These are phyloP conservation scores for Drosophila mulleri DNA, from an alignment of 2,888 invertebrate species.

Conservation along the genomic window DNA sequence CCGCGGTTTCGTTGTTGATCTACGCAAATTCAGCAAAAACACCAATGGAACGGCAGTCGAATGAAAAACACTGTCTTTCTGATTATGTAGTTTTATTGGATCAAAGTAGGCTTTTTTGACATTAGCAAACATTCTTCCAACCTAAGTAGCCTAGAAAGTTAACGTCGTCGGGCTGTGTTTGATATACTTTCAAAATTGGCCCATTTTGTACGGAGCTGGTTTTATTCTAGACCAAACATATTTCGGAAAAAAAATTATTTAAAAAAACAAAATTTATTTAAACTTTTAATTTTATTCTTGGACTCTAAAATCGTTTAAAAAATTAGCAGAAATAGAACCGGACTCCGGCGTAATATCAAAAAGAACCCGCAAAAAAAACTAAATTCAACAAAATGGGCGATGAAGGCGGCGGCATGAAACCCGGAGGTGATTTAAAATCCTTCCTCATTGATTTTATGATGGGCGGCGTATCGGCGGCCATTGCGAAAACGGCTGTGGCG, in stretches of 20 bases:
- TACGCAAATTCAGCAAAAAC: not conserved
- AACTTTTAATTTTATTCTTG: conserved; percentile 16
- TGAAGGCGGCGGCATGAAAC: conserved; percentile 53
- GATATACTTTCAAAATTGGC: conserved; percentile 1
- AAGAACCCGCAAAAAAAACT: not conserved
- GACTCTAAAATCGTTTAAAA: conserved; percentile 10
- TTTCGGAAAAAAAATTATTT: conserved; percentile 15
- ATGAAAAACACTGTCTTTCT: not conserved
- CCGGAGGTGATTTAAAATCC: conserved; percentile 51
- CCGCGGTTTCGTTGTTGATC: no score
- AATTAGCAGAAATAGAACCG: not conserved
- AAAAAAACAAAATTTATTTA: conserved; percentile 14
- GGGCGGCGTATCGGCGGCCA: conserved; percentile 96
- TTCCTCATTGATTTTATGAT: conserved; percentile 88
- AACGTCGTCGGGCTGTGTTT: not conserved
- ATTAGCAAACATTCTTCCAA: not conserved
- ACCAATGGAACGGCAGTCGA: not conserved
- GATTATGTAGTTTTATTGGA: not conserved
- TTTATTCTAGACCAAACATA: conserved; percentile 18
- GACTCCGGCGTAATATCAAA: not conserved
- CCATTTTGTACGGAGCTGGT: conserved; percentile 3
- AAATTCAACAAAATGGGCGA: conserved; percentile 41
- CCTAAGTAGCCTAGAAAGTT: conserved; percentile 15
- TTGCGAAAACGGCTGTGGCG: conserved; percentile 97
- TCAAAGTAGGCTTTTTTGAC: not conserved